Percentiles rank a stretch among this genome's conserved stretches.
phyloP scores from a whole-genome alignment of 2,113 vertebrate species.

The Epinephelus lanceolatus region DNA sequence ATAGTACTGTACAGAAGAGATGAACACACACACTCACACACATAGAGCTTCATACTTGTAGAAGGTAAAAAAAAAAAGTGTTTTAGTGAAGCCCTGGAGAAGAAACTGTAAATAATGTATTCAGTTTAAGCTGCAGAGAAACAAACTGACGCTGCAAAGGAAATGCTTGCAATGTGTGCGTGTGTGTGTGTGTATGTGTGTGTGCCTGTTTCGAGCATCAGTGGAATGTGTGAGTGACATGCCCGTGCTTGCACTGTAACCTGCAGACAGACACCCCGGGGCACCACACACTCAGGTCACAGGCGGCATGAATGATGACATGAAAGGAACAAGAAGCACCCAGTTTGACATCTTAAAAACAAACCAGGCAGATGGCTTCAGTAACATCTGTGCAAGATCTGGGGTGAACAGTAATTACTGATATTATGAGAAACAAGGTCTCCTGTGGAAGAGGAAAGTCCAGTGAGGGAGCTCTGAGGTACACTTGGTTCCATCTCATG shows the following conservation, averaged over 20 bases:
- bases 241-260: conserved; percentile 64
- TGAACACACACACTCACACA: conserved; percentile 1
- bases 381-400: conserved; percentile 3
- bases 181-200: neutral
- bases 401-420: neutral
- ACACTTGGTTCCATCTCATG: neutral
- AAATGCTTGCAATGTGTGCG: neutral
- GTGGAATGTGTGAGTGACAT: conserved; percentile 64
- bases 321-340: conserved; percentile 3
- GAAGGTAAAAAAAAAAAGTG: conserved; percentile 22
- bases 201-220: neutral
- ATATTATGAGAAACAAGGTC: neutral
- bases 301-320: conserved; percentile 17
- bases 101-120: conserved; percentile 6
- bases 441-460: neutral
- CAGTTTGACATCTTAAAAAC: conserved; percentile 20
- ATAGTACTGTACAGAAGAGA: neutral
- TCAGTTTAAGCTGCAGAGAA: conserved; percentile 6
- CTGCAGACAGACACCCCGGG: conserved; percentile 44
- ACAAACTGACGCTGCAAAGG: neutral
- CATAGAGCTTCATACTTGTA: conserved; percentile 10
- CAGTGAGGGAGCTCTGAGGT: neutral
- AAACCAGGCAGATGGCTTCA: conserved; percentile 13
- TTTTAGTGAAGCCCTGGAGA: conserved; percentile 13
- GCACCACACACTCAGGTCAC: conserved; percentile 18